Conservation (phyloP, 1,140 invertebrate genomes). For the Drosophila eugracilis region DNA sequence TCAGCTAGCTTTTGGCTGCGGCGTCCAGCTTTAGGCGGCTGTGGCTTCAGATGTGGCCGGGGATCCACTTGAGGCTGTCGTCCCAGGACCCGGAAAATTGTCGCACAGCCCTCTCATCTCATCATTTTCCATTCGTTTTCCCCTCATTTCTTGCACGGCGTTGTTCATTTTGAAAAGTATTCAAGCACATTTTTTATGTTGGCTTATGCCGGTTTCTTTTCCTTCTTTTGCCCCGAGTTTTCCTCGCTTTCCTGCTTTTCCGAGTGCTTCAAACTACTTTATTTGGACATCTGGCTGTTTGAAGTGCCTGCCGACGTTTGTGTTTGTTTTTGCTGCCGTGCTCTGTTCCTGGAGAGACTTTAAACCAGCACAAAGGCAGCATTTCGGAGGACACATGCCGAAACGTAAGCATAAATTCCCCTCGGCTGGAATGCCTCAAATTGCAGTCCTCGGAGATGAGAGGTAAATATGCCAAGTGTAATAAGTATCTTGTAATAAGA, state of each 20-base stretch:
- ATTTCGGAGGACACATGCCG: conserved; percentile 21
- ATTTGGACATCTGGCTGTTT: conserved; percentile 67
- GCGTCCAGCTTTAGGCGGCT: conserved; percentile 19
- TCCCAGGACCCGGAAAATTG: conserved; percentile 7
- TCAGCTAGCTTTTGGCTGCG: conserved; percentile 25
- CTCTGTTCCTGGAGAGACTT: conserved; percentile 10
- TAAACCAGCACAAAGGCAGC: conserved; percentile 22
- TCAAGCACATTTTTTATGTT: conserved; percentile 69
- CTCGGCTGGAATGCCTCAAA: conserved; percentile 2
- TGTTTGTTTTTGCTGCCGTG: neutral
- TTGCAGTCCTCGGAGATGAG: conserved; percentile 5
- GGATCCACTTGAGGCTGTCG: conserved; percentile 31
- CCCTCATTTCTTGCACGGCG: conserved; percentile 3
- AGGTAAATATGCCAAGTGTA: conserved; percentile 26
- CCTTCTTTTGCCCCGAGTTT: conserved; percentile 6
- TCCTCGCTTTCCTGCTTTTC: neutral
- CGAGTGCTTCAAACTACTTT: conserved; percentile 70
- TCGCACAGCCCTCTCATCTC: conserved; percentile 26
- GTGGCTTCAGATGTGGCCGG: conserved; percentile 18
- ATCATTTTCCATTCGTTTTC: conserved; percentile 53
- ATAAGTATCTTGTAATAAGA: conserved; percentile 29
- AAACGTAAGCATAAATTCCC: conserved; percentile 30
- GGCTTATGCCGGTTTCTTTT: conserved; percentile 38
- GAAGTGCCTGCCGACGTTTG: conserved; percentile 46
- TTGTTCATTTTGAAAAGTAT: conserved; percentile 73